Base-by-base conservation (phyloP, 2,888 invertebrate species). In the Apomyelois bistriatella region DNA sequence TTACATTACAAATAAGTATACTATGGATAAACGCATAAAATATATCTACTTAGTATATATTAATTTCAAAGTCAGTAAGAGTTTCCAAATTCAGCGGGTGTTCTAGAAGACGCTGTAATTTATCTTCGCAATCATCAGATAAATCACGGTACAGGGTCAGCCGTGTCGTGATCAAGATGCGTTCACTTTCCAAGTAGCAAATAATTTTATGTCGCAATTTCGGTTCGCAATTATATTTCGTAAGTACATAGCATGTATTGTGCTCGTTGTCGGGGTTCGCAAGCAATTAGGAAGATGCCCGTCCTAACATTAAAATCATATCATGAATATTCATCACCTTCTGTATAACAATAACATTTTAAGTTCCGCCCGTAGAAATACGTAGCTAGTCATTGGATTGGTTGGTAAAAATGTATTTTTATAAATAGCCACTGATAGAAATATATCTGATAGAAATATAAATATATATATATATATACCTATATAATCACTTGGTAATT, bases 81-180 rank as follows among this genome's bases (percentile, higher is more conserved):
- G 30, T 32, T 35, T 12, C 10, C 16, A 32, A 32, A 32, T 4
- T 15, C 46, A n/a, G 13, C 42, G 30, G 32, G 46, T 46, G 46
- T 32, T 46, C 32, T 10, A 46, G 46, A 46, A 32, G 46, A 46
- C 10, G 32, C 46, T 46, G 32, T 46, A 46, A 46, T 46, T 46
- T 32, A 46, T 46, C 46, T 46, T 15, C 10, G 32, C 15, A 49
- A 38, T 46, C 30, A 54, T 49, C 30, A 54, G 48, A 62, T 72
- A 63, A 64, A 68, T 67, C 67, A 68, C 64, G 61, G 66, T 68
- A 67, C 66, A 72, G 70, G 76, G 74, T 72, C 76, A 68, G 58
- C 72, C 76, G 76, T 32, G 7, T 72, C 76, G 76, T 72, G 70
- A 72, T 51, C 57, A 52, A 72, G 68, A 72, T 76, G 68, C 71